Percentiles rank a stretch among this genome's conserved stretches.
phyloP scores from a whole-genome alignment of 2,797 vertebrate species.

The Anableps anableps region DNA sequence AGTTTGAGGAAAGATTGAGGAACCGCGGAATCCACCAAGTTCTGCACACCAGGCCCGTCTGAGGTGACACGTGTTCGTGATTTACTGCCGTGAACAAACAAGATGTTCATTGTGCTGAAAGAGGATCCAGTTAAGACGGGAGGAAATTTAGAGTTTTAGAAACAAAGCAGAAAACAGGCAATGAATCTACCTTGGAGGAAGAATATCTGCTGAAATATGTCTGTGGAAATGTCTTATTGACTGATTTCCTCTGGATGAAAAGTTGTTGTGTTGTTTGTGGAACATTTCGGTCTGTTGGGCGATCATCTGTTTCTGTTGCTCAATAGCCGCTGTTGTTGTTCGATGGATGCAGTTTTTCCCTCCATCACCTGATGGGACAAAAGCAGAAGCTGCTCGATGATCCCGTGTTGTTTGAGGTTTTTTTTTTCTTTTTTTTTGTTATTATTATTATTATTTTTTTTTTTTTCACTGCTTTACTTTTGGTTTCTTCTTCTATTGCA shows the following conservation, averaged over 20 bases:
- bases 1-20: conserved; percentile 8
- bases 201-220: neutral
- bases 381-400: neutral
- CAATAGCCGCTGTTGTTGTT: neutral
- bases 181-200: neutral
- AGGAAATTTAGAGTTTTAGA: too few relatives aligned
- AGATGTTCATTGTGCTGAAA: neutral
- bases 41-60: neutral
- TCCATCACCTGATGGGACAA: neutral
- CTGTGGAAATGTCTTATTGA: neutral
- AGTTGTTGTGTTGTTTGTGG: neutral
- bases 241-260: too few relatives aligned
- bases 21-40: conserved; percentile 2
- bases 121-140: neutral
- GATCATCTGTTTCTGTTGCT: neutral
- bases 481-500: neutral
- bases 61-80: neutral
- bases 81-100: neutral
- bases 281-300: too few relatives aligned
- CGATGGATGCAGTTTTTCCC: neutral
- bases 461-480: neutral
- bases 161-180: neutral
- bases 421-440: neutral
- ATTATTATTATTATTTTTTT: too few relatives aligned
- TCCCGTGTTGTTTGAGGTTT: neutral